These are phyloP conservation scores for Bombus ignitus DNA, from an alignment of 1,140 invertebrate species.

Conservation along the genomic window DNA sequence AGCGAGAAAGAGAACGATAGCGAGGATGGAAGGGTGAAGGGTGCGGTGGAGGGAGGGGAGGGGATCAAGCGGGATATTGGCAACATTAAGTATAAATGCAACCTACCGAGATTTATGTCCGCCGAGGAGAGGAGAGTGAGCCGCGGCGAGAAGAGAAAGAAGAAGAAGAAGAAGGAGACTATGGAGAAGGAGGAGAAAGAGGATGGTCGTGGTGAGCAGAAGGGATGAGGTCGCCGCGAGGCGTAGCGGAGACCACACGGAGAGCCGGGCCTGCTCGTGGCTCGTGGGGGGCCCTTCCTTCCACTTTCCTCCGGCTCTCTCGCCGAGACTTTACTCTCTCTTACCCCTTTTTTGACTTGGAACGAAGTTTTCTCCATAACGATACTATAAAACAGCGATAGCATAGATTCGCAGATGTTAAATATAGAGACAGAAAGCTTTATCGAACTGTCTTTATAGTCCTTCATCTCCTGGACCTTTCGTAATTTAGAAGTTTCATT, in stretches of 20 bases:
- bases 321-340: conserved; percentile 23
- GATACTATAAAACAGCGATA: too few species aligned
- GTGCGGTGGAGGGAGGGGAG: conserved; percentile 17
- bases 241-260: conserved; percentile 79
- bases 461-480: not conserved
- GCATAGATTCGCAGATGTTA: too few species aligned
- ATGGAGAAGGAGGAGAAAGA: conserved; percentile 47
- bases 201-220: conserved; percentile 64
- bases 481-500: not conserved
- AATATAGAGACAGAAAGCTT: not conserved
- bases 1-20: conserved; percentile 26
- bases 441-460: too few species aligned
- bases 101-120: conserved; percentile 78
- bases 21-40: conserved; percentile 33
- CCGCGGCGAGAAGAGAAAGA: conserved; percentile 48
- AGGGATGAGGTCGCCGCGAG: conserved; percentile 80
- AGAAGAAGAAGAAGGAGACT: conserved; percentile 44
- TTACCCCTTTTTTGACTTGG: conserved; percentile 16
- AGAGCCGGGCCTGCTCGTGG: conserved; percentile 68
- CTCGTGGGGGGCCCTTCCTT: conserved; percentile 78
- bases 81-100: conserved; percentile 80
- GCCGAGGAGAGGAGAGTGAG: conserved; percentile 57
- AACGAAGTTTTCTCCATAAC: not conserved
- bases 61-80: conserved; percentile 77
- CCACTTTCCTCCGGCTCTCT: conserved; percentile 64